These are phyloP conservation scores for Phylloscopus collybita DNA, from an alignment of 2,797 vertebrate genomes.

Conservation along the genomic window DNA sequence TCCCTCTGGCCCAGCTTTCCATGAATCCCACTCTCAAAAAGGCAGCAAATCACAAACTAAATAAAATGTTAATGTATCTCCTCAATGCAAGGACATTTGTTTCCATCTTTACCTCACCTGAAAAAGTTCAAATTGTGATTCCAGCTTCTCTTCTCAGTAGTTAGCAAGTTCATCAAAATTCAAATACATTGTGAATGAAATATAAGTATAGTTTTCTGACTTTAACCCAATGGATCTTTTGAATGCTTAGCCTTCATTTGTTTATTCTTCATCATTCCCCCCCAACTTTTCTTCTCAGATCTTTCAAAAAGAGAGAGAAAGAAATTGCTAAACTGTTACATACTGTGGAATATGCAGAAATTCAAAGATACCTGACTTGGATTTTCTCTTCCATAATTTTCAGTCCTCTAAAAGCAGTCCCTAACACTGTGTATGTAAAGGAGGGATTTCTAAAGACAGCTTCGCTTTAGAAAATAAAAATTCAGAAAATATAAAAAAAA, in stretches of 20 bases:
- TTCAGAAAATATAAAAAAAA: background rate
- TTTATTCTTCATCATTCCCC: background rate
- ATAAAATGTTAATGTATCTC: background rate
- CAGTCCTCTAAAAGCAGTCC: background rate
- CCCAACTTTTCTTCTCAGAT: background rate
- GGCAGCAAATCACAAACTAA: background rate
- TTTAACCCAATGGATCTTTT: background rate
- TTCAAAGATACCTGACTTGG: background rate
- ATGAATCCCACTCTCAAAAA: background rate
- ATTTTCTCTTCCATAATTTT: background rate
- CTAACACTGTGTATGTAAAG: background rate
- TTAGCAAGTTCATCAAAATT: background rate
- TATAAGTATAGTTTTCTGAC: background rate
- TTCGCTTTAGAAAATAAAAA: background rate
- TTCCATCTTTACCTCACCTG: background rate
- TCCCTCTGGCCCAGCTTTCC: background rate
- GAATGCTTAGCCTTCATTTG: background rate
- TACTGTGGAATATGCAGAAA: background rate
- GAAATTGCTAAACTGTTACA: background rate
- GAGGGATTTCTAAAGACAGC: background rate
- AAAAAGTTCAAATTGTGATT: background rate
- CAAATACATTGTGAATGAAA: background rate
- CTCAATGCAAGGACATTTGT: background rate
- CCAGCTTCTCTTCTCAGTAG: background rate
- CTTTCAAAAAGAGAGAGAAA: background rate